Percentiles rank a stretch among this genome's conserved stretches.
These are phyloP conservation scores for Nemotelus pantherinus DNA, from an alignment of 2,888 invertebrate species.

Conservation along the genomic window DNA sequence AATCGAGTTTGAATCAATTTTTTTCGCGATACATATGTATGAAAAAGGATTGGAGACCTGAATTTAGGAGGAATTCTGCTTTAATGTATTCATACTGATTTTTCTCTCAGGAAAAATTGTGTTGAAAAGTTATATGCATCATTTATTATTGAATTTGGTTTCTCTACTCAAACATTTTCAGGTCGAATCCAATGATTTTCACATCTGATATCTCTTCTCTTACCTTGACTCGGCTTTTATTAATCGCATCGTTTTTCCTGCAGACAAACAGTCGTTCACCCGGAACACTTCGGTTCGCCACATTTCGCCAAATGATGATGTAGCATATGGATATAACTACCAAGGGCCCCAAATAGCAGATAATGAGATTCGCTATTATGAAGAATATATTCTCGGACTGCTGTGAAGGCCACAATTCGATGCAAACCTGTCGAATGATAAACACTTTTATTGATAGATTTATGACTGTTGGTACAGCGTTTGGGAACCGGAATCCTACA, in stretches of 20 bases:
- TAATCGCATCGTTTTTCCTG: slow-evolving; percentile 52
- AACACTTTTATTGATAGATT: too few relatives aligned
- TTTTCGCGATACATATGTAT: neutral
- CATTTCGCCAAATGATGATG: slow-evolving; percentile 66
- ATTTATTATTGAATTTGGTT: too few relatives aligned
- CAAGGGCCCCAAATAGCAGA: slow-evolving; percentile 68
- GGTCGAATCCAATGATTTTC: neutral
- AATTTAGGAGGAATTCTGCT: neutral
- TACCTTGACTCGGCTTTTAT: slow-evolving; percentile 56
- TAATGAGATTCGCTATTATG: slow-evolving; percentile 66
- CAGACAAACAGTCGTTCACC: slow-evolving; percentile 59
- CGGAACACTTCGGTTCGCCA: slow-evolving; percentile 64
- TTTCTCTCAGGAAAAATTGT: too few relatives aligned
- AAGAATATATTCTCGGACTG: slow-evolving; percentile 66
- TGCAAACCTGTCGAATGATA: slow-evolving; percentile 58
- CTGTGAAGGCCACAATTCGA: slow-evolving; percentile 65
- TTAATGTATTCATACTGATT: neutral
- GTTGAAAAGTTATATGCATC: too few relatives aligned
- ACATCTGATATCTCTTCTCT: neutral
- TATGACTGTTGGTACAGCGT: too few relatives aligned
- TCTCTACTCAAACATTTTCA: neutral
- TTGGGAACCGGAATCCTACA: too few relatives aligned
- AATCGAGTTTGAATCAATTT: neutral
- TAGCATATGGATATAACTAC: slow-evolving; percentile 67
- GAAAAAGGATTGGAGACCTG: neutral